Conservation (phyloP, 2,113 vertebrate species). For the Blennius ocellaris region DNA sequence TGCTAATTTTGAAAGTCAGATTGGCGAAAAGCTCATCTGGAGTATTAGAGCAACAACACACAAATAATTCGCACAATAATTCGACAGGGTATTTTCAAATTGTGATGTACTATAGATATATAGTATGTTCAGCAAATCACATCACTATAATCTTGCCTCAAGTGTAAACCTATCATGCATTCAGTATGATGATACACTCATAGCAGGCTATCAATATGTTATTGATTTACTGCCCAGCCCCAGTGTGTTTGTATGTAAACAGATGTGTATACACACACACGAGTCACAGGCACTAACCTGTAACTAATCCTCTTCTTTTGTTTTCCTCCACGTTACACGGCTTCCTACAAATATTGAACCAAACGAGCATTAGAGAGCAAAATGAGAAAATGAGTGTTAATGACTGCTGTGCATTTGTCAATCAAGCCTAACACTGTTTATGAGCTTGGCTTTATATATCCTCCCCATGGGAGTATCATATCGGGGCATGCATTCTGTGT, state of each 20-base stretch:
- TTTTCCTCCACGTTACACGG: conserved; percentile 25
- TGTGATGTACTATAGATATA: too few species aligned
- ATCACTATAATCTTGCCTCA: too few species aligned
- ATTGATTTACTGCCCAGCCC: too few species aligned
- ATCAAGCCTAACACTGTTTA: conserved; percentile 55
- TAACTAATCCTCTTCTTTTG: conserved; percentile 23
- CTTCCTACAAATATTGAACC: conserved; percentile 37
- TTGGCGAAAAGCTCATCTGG: too few species aligned
- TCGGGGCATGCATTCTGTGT: conserved; percentile 55
- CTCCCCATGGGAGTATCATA: conserved; percentile 63
- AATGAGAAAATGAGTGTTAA: conserved; percentile 45
- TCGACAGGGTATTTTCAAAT: too few species aligned
- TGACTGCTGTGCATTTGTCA: conserved; percentile 59
- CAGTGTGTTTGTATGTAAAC: neutral
- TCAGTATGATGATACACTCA: too few species aligned
- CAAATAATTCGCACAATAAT: too few species aligned
- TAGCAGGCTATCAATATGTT: too few species aligned
- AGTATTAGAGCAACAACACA: too few species aligned
- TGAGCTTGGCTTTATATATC: conserved; percentile 57
- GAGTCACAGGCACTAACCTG: conserved; percentile 2
- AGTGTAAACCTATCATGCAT: too few species aligned
- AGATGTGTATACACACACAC: neutral
- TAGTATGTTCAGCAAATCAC: too few species aligned
- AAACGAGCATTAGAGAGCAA: conserved; percentile 21
- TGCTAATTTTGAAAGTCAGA: too few species aligned